Percentiles rank a stretch among this genome's conserved stretches.
phyloP scores from a whole-genome alignment of 2,113 vertebrate genomes.

The Sciurus niger region DNA sequence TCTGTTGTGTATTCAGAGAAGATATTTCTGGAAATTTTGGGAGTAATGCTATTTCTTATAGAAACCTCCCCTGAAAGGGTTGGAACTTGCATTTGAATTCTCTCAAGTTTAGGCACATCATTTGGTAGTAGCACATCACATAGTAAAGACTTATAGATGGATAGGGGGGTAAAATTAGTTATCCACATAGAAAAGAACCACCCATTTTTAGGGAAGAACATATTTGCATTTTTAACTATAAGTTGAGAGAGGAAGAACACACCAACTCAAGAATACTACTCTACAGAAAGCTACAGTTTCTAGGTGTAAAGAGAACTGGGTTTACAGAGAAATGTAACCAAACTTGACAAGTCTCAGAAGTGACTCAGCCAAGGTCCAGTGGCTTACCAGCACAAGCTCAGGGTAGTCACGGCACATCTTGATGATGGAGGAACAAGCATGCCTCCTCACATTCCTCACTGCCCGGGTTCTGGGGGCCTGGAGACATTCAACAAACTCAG shows the following conservation, averaged over 20 bases:
- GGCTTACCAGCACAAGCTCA: constrained; percentile 93
- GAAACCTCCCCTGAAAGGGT: not conserved
- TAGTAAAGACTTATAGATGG: not conserved
- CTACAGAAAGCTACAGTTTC: not conserved
- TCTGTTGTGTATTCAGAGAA: not conserved
- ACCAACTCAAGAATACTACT: not conserved
- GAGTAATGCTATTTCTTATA: constrained; percentile 10
- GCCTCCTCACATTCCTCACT: constrained; percentile 96
- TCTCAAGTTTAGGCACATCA: constrained; percentile 14
- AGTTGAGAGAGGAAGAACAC: not conserved
- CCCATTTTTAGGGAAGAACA: not conserved
- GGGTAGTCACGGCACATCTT: constrained; percentile 97
- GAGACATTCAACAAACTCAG: constrained; percentile 77
- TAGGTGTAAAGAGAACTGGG: not conserved
- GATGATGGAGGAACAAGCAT: constrained; percentile 97
- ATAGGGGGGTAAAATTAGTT: not conserved
- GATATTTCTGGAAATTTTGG: constrained; percentile 13
- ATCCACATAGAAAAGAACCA: not conserved
- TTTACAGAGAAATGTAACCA: not conserved
- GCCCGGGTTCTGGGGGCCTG: constrained; percentile 95
- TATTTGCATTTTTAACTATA: constrained; percentile 20
- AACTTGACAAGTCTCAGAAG: not conserved
- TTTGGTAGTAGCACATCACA: not conserved
- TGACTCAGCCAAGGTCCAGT: not conserved
- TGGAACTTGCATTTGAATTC: not conserved